Conservation (phyloP, 1,140 invertebrate species). For the Bathynomus jamesi region DNA sequence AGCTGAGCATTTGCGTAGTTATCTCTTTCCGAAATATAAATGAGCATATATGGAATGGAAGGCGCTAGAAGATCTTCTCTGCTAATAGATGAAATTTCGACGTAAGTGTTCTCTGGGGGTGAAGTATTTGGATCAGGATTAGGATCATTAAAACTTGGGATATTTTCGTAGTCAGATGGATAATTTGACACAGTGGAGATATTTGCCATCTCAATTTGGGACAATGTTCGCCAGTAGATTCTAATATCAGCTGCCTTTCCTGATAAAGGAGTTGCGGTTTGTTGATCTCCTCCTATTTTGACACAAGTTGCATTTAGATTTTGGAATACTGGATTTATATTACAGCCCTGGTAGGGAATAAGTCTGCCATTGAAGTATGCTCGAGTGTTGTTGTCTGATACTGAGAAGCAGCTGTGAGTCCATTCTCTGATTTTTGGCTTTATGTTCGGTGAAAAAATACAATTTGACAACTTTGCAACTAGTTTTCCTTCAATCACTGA, state of each 20-base stretch:
- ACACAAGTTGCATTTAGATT: background rate
- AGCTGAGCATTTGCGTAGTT: background rate
- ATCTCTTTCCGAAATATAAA: background rate
- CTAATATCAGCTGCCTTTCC: background rate
- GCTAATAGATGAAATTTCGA: background rate
- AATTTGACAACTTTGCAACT: too few species aligned
- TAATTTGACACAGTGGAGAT: background rate
- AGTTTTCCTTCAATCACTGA: too few species aligned
- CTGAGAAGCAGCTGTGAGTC: background rate
- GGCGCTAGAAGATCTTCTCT: background rate
- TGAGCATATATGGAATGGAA: background rate
- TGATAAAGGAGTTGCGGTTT: background rate
- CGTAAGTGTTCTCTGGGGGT: background rate
- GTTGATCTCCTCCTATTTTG: background rate
- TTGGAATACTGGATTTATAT: background rate
- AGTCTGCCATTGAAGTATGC: background rate
- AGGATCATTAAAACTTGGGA: too few species aligned
- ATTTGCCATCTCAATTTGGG: background rate
- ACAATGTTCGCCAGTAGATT: background rate
- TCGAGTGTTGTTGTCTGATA: background rate
- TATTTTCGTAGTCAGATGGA: background rate
- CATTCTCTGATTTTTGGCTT: background rate
- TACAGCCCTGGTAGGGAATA: background rate
- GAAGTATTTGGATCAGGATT: background rate
- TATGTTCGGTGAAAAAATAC: background rate